Evolutionary conservation across 2,797 vertebrate genomes (phyloP), one percentile per base, ranked within the genome.

Genomic region (Setipinna tenuifilis): DNA sequence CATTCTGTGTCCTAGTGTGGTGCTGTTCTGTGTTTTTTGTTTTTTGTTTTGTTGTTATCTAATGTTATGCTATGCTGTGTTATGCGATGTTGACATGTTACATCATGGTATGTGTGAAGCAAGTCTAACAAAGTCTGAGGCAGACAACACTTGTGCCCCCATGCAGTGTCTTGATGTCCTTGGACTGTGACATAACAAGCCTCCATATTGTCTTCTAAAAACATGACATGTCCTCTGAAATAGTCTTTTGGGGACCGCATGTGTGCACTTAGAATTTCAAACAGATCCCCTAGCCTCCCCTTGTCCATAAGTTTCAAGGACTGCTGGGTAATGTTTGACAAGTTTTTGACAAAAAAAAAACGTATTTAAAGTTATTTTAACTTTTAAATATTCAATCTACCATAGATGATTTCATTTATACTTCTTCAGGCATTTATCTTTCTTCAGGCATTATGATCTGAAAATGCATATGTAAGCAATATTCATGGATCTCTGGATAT

Each of bases 391-490:
- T 44, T 78, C 31, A 41, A 44, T 78, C 71, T 41, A 17, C 31
- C 68, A 75, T 19, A 31, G 28, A 75, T 75, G 35, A 75, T 41
- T 75, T 78, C 41, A 78, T 7, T 31, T 44, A 21, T 75, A 35
- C 2, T 0, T 31, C 17, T 44, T 21, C 7, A 44, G 31, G 68
- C 31, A 71, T 11, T 12, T n/a, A n/a, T n/a, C n/a, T 78, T 0
- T 78, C 17, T 44, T 21, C 7, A 44, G 31, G 68, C 31, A 71
- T 11, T 12, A 17, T 2, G 10, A 25, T 78, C 71, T 78, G 2
- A 78, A 78, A 78, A 35, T 78, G 71, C 35, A 21, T 78, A 71
- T 78, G 35, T 5, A 35, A 44, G 71, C 71, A 44, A 78, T 19
- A 44, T 21, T 7, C 17, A 21, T 17, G 41, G 71, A 78, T 44